Evolutionary conservation across 1,140 invertebrate genomes (phyloP).

Genomic region (Adoxophyes honmai): DNA sequence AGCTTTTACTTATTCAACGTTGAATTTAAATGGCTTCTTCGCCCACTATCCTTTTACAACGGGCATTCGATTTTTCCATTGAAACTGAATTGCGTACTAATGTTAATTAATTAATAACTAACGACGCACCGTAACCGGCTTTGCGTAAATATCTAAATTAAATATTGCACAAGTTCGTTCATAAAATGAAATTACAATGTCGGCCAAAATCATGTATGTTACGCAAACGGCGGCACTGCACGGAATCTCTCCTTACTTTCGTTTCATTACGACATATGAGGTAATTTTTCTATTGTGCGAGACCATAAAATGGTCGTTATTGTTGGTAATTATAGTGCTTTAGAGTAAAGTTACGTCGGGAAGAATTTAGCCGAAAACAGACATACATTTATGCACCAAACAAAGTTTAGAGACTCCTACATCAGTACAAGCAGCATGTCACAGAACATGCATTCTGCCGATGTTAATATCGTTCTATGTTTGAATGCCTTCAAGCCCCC

Average conservation of each 20-base stretch:
- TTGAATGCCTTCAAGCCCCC: no score
- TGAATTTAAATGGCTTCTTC: no score
- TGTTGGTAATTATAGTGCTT: not conserved
- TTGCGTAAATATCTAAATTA: not conserved
- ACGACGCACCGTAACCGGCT: not conserved
- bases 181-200: not conserved
- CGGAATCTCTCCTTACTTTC: slow-evolving; percentile 30
- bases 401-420: no score
- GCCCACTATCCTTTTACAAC: no score
- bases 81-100: not conserved
- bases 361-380: no score
- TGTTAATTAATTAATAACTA: not conserved
- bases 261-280: slow-evolving; percentile 25
- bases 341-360: no score
- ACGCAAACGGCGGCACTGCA: not conserved
- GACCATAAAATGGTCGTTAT: not conserved
- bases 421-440: no score
- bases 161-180: not conserved
- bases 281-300: slow-evolving; percentile 19
- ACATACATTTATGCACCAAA: no score
- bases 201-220: slow-evolving; percentile 12
- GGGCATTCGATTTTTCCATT: not conserved
- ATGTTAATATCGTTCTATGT: no score
- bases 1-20: no score
- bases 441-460: no score